Evolutionary conservation across 2,888 invertebrate species (phyloP), one percentile per base, ranked within the genome.

Genomic region (Oeneis ivallda): DNA sequence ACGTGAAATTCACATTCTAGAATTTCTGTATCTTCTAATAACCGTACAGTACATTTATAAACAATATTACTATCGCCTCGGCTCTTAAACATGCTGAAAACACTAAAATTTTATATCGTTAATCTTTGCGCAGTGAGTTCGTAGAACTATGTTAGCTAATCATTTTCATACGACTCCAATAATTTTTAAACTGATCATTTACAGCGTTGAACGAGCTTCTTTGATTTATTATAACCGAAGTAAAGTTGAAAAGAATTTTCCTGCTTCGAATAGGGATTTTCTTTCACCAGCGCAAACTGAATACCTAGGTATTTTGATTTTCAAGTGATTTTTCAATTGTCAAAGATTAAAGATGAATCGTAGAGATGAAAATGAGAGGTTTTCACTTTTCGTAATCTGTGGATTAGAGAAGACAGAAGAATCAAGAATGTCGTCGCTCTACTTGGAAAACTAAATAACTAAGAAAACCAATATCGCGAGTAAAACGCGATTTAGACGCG

Each of bases 1-100:
- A 92, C 92, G 76, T 97, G 97, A 93, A 97, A 97, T 94, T 97
- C 97, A 87, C 96, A 97, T 93, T 98, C 96, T 82, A 98, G 93
- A 80, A 97, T 95, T 93, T 98, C 97, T 74, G 96, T 95, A 92
- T 98, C 97, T 90, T 97, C 97, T 80, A 98, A 93, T 73, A 98
- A 93, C 80, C 97, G 94, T 78, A 98, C 96, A 77, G 97, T 97
- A 87, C 96, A 96, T 93, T 96, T 96, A 92, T 95, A 95, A 89
- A 95, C 94, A 90, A 95, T 93, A 93, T 96, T 96, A 90, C 95
- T 93, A 93, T 96, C 96, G 89, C 95, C 95, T 91, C 95, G 95
- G 82, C 93, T 93, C 83, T 89, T 93, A 76, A 94, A 93, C 94
- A 94, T 94, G 61, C 69, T 75, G 72, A 69, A 66, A 58, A 50